phyloP scores from a whole-genome alignment of 1,140 invertebrate species.

The Saccostrea glomerata region DNA sequence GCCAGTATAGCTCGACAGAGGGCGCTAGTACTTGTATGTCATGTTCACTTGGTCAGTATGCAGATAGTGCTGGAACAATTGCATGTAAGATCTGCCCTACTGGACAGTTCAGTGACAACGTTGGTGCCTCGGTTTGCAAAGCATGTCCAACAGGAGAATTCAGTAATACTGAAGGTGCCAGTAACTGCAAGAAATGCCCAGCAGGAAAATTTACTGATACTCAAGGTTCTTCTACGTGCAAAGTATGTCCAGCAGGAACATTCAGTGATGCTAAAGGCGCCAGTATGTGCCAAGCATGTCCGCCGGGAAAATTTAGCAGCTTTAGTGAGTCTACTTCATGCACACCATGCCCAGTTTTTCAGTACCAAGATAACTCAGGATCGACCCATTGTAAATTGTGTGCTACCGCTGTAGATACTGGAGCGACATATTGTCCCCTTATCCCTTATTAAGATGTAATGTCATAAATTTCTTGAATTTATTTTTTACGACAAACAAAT shows the following conservation, averaged over 20 bases:
- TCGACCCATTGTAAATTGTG: not conserved
- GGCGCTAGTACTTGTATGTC: not conserved
- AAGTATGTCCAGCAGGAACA: not conserved
- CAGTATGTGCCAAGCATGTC: not conserved
- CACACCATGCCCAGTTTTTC: not conserved
- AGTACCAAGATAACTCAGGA: not conserved
- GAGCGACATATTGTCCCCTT: not conserved
- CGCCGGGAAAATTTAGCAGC: no score
- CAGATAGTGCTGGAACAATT: not conserved
- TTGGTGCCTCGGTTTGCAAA: not conserved
- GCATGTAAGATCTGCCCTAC: no score
- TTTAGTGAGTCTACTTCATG: not conserved
- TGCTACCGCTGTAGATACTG: not conserved
- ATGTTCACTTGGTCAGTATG: not conserved
- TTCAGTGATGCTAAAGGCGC: not conserved
- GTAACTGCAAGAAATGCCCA: not conserved
- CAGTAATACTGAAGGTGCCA: not conserved
- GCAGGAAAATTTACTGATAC: not conserved
- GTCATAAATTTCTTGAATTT: no score
- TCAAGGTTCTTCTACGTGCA: not conserved
- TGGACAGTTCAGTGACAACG: not conserved
- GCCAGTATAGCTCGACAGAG: not conserved
- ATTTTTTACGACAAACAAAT: no score
- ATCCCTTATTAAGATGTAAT: no score
- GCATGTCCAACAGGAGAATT: not conserved